These are phyloP conservation scores for Rhagium mordax DNA, from an alignment of 2,888 invertebrate species.

Conservation along the genomic window DNA sequence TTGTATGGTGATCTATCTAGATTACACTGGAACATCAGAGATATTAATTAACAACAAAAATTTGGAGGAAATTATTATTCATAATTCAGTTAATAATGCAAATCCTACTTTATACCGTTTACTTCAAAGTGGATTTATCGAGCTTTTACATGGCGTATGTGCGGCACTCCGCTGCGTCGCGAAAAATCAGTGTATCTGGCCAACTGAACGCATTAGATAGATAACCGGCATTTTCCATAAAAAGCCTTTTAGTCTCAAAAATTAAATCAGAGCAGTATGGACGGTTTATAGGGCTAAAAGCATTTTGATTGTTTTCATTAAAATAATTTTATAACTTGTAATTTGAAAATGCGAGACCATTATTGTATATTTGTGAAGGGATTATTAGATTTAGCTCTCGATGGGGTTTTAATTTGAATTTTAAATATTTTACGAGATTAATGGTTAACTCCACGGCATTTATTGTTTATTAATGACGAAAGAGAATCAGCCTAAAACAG, in stretches of 20 bases:
- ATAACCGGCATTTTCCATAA: conserved; percentile 21
- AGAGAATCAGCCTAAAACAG: conserved; percentile 8
- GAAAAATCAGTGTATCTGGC: conserved; percentile 21
- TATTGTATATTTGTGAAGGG: conserved; percentile 19
- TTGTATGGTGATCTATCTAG: too few species aligned
- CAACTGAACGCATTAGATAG: conserved; percentile 31
- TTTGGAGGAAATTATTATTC: not conserved
- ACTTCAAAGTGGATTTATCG: not conserved
- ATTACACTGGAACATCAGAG: not conserved
- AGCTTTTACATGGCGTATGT: not conserved
- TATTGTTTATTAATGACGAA: not conserved
- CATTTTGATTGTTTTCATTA: conserved; percentile 27
- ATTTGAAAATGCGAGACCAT: conserved; percentile 18
- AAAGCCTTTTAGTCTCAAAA: conserved; percentile 41
- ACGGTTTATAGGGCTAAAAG: conserved; percentile 26
- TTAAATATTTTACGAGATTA: conserved; percentile 19
- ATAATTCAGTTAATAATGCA: not conserved
- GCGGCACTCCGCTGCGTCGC: not conserved
- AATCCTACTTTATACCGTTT: not conserved
- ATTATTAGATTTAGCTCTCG: conserved; percentile 19
- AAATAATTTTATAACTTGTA: conserved; percentile 32
- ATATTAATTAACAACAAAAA: not conserved
- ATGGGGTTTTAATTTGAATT: conserved; percentile 9
- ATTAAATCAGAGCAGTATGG: conserved; percentile 38
- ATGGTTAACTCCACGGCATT: conserved; percentile 4